A percentile compares a stretch with the other conserved stretches of the same genome.
These are phyloP conservation scores for Coenobita brevimanus DNA, from an alignment of 1,140 invertebrate genomes.

Conservation along the genomic window DNA sequence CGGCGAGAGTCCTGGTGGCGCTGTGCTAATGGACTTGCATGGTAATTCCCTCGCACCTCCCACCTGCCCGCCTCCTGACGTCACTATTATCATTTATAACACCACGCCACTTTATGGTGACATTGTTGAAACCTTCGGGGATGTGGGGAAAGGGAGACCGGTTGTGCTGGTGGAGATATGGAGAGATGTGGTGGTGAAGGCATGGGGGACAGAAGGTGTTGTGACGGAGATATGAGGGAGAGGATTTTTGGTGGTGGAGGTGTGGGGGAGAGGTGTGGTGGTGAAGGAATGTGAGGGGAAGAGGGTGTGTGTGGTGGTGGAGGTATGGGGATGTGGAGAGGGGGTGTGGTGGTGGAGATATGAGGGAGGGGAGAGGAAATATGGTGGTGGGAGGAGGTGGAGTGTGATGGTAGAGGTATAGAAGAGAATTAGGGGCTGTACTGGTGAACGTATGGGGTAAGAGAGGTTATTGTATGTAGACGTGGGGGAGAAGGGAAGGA, in stretches of 20 bases:
- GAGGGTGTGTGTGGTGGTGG: no score
- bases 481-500: no score
- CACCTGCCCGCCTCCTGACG: slow-evolving; percentile 36
- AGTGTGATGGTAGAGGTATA: no score
- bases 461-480: no score
- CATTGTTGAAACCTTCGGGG: neutral
- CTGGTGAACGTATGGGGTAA: no score
- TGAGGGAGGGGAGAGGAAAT: no score
- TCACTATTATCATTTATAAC: slow-evolving; percentile 50
- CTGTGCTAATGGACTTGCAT: slow-evolving; percentile 39
- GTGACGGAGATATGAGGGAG: neutral
- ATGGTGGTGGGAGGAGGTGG: no score
- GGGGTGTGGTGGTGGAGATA: no score
- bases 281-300: no score
- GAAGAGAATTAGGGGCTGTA: no score
- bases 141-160: neutral
- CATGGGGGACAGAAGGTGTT: neutral
- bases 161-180: neutral
- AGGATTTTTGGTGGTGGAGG: neutral
- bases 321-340: no score
- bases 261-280: neutral
- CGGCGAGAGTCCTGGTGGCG: slow-evolving; percentile 21
- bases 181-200: neutral
- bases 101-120: slow-evolving; percentile 33
- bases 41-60: slow-evolving; percentile 49